A percentile compares a stretch with the other conserved stretches of the same genome.
Conservation (phyloP, 2,888 invertebrate genomes). For the Parelbella ahira region DNA sequence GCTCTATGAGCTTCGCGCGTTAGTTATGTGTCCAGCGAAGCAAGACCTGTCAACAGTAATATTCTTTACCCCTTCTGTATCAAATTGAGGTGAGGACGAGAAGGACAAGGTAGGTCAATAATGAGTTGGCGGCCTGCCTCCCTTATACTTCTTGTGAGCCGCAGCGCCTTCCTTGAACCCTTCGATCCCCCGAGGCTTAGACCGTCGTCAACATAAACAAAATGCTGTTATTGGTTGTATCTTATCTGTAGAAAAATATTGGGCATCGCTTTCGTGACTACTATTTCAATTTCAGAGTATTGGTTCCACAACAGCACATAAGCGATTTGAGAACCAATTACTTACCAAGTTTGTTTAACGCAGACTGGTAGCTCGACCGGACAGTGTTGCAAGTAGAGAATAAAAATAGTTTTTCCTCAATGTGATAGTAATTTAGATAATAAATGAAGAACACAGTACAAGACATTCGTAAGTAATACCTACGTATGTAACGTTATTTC, state of each 20-base stretch:
- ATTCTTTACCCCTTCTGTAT: constrained; percentile 31
- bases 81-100: constrained; percentile 26
- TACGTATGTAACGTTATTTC: too few relatives aligned
- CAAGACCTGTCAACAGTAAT: constrained; percentile 33
- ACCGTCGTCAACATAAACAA: constrained; percentile 73
- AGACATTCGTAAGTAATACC: too few relatives aligned
- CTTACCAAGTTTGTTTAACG: constrained; percentile 15
- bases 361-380: too few relatives aligned
- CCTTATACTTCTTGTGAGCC: constrained; percentile 52
- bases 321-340: constrained; percentile 20
- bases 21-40: constrained; percentile 39
- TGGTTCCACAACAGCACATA: constrained; percentile 11
- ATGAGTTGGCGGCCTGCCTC: constrained; percentile 38
- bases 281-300: constrained; percentile 46
- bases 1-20: constrained; percentile 41
- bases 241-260: constrained; percentile 65
- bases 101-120: constrained; percentile 34
- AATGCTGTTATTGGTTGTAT: constrained; percentile 69
- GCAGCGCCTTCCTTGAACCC: constrained; percentile 43
- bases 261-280: constrained; percentile 44
- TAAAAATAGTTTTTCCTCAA: too few relatives aligned
- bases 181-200: constrained; percentile 49
- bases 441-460: too few relatives aligned
- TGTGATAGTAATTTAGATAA: too few relatives aligned
- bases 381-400: too few relatives aligned